Percentiles rank a stretch among this genome's conserved stretches.
Conservation (phyloP, 1,140 invertebrate genomes). For the Papilio aristodemus region DNA sequence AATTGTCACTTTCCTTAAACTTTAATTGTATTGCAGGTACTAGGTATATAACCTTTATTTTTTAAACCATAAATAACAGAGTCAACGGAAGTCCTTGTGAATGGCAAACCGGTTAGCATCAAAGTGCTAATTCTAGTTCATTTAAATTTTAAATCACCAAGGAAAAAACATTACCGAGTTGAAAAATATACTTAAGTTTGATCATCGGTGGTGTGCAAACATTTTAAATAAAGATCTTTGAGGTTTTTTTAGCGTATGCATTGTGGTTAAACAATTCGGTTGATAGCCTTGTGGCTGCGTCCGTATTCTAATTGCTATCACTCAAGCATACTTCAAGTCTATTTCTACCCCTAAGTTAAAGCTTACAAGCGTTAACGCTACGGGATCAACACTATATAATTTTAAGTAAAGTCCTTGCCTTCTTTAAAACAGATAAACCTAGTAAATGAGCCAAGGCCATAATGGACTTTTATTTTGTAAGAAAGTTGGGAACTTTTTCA, state of each 20-base stretch:
- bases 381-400: too few relatives aligned
- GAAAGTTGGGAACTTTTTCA: too few relatives aligned
- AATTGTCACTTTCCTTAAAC: not conserved
- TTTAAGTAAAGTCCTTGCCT: too few relatives aligned
- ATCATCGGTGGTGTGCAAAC: slow-evolving; percentile 1
- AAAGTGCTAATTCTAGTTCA: slow-evolving; percentile 8
- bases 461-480: too few relatives aligned
- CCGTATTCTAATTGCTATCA: not conserved
- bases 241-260: slow-evolving; percentile 4
- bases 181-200: not conserved
- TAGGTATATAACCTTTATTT: not conserved
- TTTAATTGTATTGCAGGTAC: not conserved
- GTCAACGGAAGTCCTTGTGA: not conserved
- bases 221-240: slow-evolving; percentile 7
- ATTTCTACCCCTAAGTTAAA: too few relatives aligned
- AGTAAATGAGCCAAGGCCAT: too few relatives aligned
- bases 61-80: not conserved
- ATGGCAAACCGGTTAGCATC: not conserved
- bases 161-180: slow-evolving; percentile 2
- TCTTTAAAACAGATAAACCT: too few relatives aligned
- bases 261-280: not conserved
- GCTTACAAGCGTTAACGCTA: too few relatives aligned
- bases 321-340: too few relatives aligned
- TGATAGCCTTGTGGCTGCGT: not conserved
- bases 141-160: slow-evolving; percentile 7